Evolutionary conservation across 1,140 invertebrate species (phyloP), one percentile per base, ranked within the genome.

Genomic region (Drosophila rhopaloa): DNA sequence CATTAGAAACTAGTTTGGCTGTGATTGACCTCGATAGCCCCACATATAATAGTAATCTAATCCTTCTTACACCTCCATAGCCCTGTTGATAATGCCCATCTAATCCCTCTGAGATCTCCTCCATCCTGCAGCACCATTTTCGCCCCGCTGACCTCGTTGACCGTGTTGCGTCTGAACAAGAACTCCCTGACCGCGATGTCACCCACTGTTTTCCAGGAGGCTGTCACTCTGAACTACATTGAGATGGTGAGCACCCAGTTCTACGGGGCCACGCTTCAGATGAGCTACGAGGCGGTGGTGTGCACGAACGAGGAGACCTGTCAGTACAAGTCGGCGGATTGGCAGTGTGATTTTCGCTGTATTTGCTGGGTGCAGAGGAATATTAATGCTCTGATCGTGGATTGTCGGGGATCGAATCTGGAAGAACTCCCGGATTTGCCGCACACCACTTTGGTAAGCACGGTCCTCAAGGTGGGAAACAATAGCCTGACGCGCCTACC

Each of bases 321-420:
- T 27, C 85, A 89, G 55, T 89, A 89, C 47, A 89, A 93, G 65
- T 37, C 47, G 68, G 29, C 73, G 32, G 53, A 73, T 1, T 89
- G 84, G 84, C 53, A 70, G 3, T 95, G 94, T 77, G 93, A 94
- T 5, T 27, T 81, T 0, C 43, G 68, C 0, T 95, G 95, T 70
- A 66, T 55, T 0, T 95, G 94, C 72, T 86, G 74, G 63, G 79
- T 92, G 6, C 89, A 93, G 55, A 91, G 92, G 5, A 56, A 76
- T 6, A 92, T 93, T 10, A 57, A 60, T 5, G 77, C 92, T 4
- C 82, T 93, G 10, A 68, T 94, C 9, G 79, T 95, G 0, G 91
- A 95, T 63, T 95, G 95, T 60, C 91, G 93, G 0, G 76, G 93
- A 10, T 80, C 57, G 37, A 81, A 91, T 24, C 61, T 94, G 2